Evolutionary conservation across 2,113 vertebrate species (phyloP), one percentile per base, ranked within the genome.

Genomic region (Saguinus imperator): DNA sequence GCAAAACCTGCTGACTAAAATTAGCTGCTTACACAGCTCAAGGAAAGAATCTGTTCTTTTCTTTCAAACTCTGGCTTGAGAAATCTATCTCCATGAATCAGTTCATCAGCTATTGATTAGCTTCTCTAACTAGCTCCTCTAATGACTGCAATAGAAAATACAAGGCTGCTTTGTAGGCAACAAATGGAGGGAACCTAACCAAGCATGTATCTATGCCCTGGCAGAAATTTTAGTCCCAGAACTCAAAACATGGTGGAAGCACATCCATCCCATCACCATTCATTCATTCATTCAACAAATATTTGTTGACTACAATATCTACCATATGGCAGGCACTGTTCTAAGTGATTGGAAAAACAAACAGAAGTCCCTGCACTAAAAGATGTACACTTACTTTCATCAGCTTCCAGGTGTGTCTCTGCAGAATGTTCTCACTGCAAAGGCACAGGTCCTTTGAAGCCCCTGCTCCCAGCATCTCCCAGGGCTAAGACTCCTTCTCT

Each of bases 1-100:
- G 93, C 50, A 97, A 92, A 77, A 97, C 68, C 96, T 98, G 94
- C 76, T 82, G 81, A 94, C 97, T 97, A 97, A 98, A 96, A 98
- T 23, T 85, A 97, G 72, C 94, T 73, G 20, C 86, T 96, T 40
- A 85, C 35, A n/a, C 14, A 23, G 32, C 83, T 50, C 12, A 0
- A 5, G 50, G 73, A 3, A 96, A 57, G 8, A 97, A 91, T 37
- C 66, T 8, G 4, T 75, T 87, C 80, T 90, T 91, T 90, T 93
- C 97, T 95, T 94, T 96, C 84, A 80, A 80, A 97, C 94, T 83
- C 23, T 40, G 84, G 14, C 8, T 52, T 84, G 80, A 8, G 4
- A 80, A 70, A 58, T 89, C 94, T 96, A 93, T 57, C 1, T 2
- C 83, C 5, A 97, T 29, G 18, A 98, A 97, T 81, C 72, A 89